A percentile compares a stretch with the other conserved stretches of the same genome.
Evolutionary conservation across 2,797 vertebrate species (phyloP).

Genomic region (Mus caroli): DNA sequence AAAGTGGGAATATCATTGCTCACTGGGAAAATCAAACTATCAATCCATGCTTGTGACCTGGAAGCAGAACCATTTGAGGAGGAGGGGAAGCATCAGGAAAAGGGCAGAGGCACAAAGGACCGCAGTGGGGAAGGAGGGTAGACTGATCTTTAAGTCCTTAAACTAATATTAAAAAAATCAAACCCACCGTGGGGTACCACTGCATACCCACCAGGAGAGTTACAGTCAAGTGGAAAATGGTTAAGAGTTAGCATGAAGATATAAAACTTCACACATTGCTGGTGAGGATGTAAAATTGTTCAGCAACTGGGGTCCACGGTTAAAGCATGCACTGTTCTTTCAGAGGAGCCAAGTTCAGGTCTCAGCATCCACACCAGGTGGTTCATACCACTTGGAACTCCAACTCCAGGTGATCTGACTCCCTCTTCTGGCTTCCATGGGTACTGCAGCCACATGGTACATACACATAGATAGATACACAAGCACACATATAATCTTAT

Average conservation of each 20-base stretch:
- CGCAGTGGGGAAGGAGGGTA: neutral
- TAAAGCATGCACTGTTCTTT: neutral
- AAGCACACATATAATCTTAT: neutral
- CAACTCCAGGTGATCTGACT: neutral
- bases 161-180: neutral
- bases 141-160: neutral
- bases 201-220: neutral
- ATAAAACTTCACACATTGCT: neutral
- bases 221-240: neutral
- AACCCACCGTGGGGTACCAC: neutral
- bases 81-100: neutral
- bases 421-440: neutral
- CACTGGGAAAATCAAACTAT: neutral
- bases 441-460: neutral
- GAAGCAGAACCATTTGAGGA: neutral
- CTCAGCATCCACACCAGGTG: neutral
- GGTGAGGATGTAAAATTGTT: neutral
- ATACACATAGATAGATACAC: no score
- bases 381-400: neutral
- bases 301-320: neutral
- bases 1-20: neutral
- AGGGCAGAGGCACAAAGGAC: neutral
- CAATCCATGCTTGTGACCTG: neutral
- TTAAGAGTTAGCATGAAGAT: neutral
- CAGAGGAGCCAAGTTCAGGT: neutral